A percentile compares a stretch with the other conserved stretches of the same genome.
Conservation (phyloP, 1,140 invertebrate genomes). For the Heliconius congener region DNA sequence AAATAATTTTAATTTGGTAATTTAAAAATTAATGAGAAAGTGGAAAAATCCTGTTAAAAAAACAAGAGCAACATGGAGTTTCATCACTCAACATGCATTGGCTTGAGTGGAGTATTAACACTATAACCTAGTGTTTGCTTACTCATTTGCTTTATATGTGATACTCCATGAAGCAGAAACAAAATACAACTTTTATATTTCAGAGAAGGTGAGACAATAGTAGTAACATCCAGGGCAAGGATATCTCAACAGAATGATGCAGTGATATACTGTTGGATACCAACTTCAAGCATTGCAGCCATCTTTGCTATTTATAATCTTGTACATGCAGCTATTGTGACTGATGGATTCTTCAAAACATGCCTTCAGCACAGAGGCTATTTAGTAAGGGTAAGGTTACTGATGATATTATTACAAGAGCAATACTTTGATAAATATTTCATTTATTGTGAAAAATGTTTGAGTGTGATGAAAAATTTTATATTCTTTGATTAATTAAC, state of each 20-base stretch:
- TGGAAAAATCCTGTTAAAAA: too few relatives aligned
- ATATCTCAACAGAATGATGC: conserved; percentile 73
- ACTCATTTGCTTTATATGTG: too few relatives aligned
- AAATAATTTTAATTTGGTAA: too few relatives aligned
- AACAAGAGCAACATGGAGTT: too few relatives aligned
- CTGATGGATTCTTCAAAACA: conserved; percentile 85
- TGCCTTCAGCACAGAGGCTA: conserved; percentile 85
- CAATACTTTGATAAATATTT: neutral
- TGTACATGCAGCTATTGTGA: conserved; percentile 83
- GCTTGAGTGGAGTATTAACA: too few relatives aligned
- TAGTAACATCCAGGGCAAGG: conserved; percentile 80
- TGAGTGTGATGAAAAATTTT: too few relatives aligned
- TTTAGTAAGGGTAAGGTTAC: conserved; percentile 77
- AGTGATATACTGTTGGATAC: conserved; percentile 84
- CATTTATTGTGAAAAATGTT: too few relatives aligned
- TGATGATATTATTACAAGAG: neutral
- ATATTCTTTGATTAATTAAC: too few relatives aligned
- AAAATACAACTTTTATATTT: conserved; percentile 18
- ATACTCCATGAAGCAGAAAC: neutral
- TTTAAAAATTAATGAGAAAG: too few relatives aligned
- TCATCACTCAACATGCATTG: too few relatives aligned
- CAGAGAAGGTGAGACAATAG: conserved; percentile 83
- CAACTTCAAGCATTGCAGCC: conserved; percentile 80
- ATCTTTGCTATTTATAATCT: conserved; percentile 84
- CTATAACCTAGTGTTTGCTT: too few relatives aligned